Evolutionary conservation across 2,797 vertebrate genomes (phyloP), one percentile per base, ranked within the genome.

Genomic region (Gila robusta): DNA sequence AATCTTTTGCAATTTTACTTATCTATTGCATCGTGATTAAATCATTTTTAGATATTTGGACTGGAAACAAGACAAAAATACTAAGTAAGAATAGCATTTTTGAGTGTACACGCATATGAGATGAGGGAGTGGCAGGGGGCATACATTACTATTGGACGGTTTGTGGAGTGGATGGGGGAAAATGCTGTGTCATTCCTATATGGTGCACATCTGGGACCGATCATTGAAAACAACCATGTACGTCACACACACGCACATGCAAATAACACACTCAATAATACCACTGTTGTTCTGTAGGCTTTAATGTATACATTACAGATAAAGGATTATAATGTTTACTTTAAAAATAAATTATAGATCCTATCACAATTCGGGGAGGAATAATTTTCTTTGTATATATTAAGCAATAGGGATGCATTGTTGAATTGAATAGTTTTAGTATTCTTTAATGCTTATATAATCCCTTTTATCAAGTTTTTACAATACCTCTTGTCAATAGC

Each of bases 181-280:
- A 76, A 5, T 19, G 28, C 32, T 67, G 49, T 39, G 5, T 44
- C 78, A 73, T 49, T 81, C 35, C 69, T 11, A n/a, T 44, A 47
- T 71, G 49, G 37, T n/a, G 14, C 66, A 88, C 86, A 91, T 88
- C 76, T 88, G 88, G 84, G 26, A 47, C 10, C 19, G 2, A 69
- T 88, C 41, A 89, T 62, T 74, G 21, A 37, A 70, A 49, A 19
- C 6, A 44, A 78, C 52, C 11, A 2, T 9, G 6, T 66, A 32
- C 28, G 64, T 66, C 64, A 66, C 64, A 32, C 21, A 10, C 47
- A 32, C 6, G 16, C n/a, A 41, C 73, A 84, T 54, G 47, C 5
- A 41, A 39, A 70, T 21, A 71, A 23, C 70, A 67, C 19, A 49
- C 73, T 44, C 47, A 76, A n/a, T 26, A 66, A 35, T 21, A 35